Evolutionary conservation across 1,140 invertebrate genomes (phyloP).

Genomic region (Aphis craccivora): DNA sequence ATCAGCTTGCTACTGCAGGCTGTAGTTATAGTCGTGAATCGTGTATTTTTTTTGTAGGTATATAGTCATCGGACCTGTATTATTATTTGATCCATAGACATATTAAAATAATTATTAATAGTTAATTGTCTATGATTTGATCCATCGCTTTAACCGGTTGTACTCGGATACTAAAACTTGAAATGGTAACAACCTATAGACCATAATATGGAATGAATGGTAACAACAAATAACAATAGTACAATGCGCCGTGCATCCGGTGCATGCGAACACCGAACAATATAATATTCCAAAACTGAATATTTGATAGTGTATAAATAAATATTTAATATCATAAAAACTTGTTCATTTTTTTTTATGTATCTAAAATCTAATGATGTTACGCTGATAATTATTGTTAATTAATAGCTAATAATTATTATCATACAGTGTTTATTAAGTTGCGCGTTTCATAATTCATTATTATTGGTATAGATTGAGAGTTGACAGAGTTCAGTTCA

Average conservation of each 20-base stretch:
- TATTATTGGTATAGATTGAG: neutral
- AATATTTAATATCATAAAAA: neutral
- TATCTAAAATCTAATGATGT: neutral
- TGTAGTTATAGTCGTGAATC: no score
- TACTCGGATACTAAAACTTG: neutral
- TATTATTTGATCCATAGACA: no score
- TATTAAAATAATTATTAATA: no score
- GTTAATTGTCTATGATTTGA: no score
- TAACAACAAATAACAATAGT: slow-evolving; percentile 10
- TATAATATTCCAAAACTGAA: neutral
- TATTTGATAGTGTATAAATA: neutral
- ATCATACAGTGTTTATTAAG: neutral
- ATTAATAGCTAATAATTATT: neutral
- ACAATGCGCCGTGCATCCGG: neutral
- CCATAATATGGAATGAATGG: neutral
- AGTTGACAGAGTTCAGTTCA: neutral
- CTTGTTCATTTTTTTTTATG: neutral
- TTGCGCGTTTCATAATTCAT: neutral
- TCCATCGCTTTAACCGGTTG: no score
- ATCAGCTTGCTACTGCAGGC: no score
- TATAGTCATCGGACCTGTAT: no score
- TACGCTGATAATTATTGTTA: neutral
- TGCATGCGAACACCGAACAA: neutral
- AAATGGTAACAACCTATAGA: neutral
- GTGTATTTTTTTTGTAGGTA: no score